Percentiles rank a stretch among this genome's conserved stretches.
phyloP scores from a whole-genome alignment of 2,113 vertebrate species.

The Balaenoptera acutorostrata region DNA sequence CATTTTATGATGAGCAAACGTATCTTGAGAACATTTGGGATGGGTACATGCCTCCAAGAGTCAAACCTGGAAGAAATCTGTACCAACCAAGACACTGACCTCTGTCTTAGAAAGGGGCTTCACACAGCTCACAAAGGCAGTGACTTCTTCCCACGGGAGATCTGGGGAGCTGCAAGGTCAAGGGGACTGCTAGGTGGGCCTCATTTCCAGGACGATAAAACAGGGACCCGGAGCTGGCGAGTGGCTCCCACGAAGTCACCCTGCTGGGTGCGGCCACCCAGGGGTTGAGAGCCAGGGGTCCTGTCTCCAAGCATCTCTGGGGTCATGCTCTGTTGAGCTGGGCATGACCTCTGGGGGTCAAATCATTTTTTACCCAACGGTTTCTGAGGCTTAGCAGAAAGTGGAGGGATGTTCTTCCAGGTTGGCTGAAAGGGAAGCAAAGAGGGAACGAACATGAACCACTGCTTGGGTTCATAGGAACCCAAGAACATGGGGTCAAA shows the following conservation, averaged over 20 bases:
- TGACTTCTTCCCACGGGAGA: not conserved
- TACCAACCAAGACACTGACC: not conserved
- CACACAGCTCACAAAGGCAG: rapidly evolving
- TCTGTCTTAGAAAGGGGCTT: no score
- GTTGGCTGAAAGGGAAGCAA: not conserved
- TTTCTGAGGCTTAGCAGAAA: not conserved
- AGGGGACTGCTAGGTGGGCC: not conserved
- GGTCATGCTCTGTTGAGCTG: not conserved
- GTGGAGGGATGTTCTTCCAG: not conserved
- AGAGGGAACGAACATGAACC: not conserved
- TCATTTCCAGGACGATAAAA: not conserved
- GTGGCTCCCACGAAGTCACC: not conserved
- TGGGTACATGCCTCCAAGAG: not conserved
- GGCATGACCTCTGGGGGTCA: no score
- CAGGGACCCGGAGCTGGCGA: not conserved
- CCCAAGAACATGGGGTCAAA: not conserved
- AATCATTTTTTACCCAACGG: not conserved
- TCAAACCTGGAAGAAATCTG: not conserved
- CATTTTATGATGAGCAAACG: not conserved
- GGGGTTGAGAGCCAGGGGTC: not conserved
- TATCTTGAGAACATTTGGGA: not conserved
- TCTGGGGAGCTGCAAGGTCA: not conserved
- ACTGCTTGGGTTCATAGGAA: not conserved
- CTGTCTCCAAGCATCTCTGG: not conserved
- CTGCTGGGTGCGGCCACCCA: not conserved